Evolutionary conservation across 2,797 vertebrate genomes (phyloP).

Genomic region (Threskiornis aethiopicus): DNA sequence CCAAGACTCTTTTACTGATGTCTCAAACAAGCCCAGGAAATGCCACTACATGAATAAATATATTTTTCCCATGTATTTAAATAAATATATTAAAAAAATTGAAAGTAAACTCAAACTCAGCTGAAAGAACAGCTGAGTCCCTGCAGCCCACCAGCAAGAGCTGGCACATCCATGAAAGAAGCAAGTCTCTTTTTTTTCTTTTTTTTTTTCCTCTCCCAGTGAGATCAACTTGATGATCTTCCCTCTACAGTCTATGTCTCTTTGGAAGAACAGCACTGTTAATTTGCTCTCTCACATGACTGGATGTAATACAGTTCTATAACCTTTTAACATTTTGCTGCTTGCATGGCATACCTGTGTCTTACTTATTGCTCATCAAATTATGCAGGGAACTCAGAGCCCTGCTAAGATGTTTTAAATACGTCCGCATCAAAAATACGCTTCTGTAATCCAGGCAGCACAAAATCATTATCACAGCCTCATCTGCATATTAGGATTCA

Average conservation of each 20-base stretch:
- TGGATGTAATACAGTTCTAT: constrained; percentile 48
- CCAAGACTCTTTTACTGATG: constrained; percentile 3
- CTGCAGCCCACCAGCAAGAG: not conserved
- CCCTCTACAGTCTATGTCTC: not conserved
- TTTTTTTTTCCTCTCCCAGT: not conserved
- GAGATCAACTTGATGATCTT: constrained; percentile 12
- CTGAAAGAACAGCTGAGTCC: not conserved
- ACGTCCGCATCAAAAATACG: constrained; percentile 22
- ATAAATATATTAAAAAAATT: not conserved
- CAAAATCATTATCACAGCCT: constrained; percentile 52
- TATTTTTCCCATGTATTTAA: not conserved
- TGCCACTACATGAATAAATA: constrained; percentile 1
- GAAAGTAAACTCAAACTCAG: not conserved
- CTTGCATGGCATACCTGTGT: constrained; percentile 50
- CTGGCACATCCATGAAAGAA: not conserved
- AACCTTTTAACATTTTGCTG: constrained; percentile 64
- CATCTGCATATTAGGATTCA: constrained; percentile 62
- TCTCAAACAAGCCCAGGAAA: constrained; percentile 36
- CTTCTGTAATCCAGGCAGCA: constrained; percentile 55
- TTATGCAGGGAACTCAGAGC: constrained; percentile 48
- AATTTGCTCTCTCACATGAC: constrained; percentile 64
- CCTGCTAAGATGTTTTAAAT: constrained; percentile 54
- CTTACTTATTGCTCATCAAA: constrained; percentile 63
- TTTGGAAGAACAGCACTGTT: constrained; percentile 33
- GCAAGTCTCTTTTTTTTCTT: not conserved